These are phyloP conservation scores for Leptinotarsa undecemlineata DNA, from an alignment of 1,140 invertebrate genomes.

Conservation along the genomic window DNA sequence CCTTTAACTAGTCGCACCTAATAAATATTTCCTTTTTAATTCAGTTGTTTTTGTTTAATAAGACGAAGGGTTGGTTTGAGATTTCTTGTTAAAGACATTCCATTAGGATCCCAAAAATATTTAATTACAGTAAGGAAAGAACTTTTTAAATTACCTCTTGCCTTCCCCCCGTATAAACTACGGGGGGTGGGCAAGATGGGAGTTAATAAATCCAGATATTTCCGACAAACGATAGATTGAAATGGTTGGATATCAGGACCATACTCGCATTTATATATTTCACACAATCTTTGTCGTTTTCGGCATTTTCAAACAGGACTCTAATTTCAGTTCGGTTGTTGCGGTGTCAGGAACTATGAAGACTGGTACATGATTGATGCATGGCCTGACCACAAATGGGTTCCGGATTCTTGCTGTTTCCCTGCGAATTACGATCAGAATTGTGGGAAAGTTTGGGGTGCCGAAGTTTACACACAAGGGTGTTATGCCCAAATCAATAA, in stretches of 20 bases:
- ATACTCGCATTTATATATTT: neutral
- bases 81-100: too few species aligned
- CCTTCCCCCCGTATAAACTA: too few species aligned
- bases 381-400: constrained; percentile 72
- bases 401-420: constrained; percentile 83
- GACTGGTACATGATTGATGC: constrained; percentile 85
- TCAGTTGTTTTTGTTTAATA: too few species aligned
- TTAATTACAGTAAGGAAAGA: neutral
- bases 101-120: too few species aligned
- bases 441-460: constrained; percentile 59
- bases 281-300: neutral
- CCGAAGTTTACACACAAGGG: constrained; percentile 68
- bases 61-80: too few species aligned
- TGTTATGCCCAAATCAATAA: constrained; percentile 69
- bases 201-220: too few species aligned
- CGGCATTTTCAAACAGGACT: constrained; percentile 12
- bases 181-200: too few species aligned
- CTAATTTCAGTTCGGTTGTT: constrained; percentile 74
- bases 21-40: too few species aligned
- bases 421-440: constrained; percentile 50
- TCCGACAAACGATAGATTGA: too few species aligned
- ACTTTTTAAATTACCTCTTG: neutral
- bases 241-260: neutral
- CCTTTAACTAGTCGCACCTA: too few species aligned
- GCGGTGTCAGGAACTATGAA: constrained; percentile 79